Evolutionary conservation across 2,888 invertebrate genomes (phyloP).

Genomic region (Pecten maximus): DNA sequence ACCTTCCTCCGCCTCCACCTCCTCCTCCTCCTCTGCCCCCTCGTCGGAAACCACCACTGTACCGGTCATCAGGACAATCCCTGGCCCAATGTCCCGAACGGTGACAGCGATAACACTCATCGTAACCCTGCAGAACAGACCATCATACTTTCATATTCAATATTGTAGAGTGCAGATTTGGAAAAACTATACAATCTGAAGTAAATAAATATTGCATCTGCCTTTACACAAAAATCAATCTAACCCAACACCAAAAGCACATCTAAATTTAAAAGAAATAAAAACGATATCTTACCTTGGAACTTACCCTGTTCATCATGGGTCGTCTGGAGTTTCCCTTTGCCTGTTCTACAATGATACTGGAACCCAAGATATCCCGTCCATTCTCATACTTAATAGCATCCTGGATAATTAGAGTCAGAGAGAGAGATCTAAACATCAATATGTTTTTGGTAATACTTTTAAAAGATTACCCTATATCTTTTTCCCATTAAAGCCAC

Average conservation of each 20-base stretch:
- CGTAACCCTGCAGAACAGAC: constrained; percentile 71
- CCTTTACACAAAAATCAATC: background rate
- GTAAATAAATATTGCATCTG: too few relatives aligned
- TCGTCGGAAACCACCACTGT: constrained; percentile 51
- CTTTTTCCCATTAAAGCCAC: background rate
- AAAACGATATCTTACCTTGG: too few relatives aligned
- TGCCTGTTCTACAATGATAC: constrained; percentile 82
- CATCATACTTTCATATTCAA: background rate
- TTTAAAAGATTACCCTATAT: background rate
- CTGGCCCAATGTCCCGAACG: constrained; percentile 81
- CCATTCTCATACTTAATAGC: constrained; percentile 82
- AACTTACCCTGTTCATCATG: constrained; percentile 56
- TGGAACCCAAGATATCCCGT: constrained; percentile 78
- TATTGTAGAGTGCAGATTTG: background rate
- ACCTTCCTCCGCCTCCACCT: constrained; percentile 47
- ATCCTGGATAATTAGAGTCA: constrained; percentile 71
- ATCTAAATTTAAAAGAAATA: too few relatives aligned
- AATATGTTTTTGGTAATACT: background rate
- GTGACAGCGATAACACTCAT: constrained; percentile 81
- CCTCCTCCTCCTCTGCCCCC: constrained; percentile 39
- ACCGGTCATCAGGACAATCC: constrained; percentile 78
- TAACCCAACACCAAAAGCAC: too few relatives aligned
- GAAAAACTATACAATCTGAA: too few relatives aligned
- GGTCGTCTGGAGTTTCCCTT: constrained; percentile 79
- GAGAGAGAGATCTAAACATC: background rate